Base-by-base conservation (phyloP, 2,888 invertebrate species). In the Adelphocoris suturalis region DNA sequence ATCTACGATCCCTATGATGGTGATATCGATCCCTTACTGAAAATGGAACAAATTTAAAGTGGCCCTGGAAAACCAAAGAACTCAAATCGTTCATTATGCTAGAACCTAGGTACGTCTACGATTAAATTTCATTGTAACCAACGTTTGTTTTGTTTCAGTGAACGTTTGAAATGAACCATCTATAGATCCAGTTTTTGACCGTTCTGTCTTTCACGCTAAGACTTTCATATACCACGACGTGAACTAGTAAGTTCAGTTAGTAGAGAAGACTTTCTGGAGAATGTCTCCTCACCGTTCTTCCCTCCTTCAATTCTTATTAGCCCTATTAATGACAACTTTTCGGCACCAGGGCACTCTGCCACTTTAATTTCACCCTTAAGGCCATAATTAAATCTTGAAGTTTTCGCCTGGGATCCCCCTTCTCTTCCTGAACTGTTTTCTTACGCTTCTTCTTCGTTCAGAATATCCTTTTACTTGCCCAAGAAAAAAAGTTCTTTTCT, bases 241-340 rank as follows among this genome's bases (percentile, higher is more conserved):
- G 68, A 68, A 68, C 68, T 52, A 52, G 52, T 68, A 68, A 68
- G 23, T 68, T 68, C 23, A 68, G 68, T 68, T 23, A 68, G 68
- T 68, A 68, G 23, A 23, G 13, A 19, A 23, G 68, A 68, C 68
- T 68, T 68, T 27, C 27, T 23, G 23, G 23, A 68, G 23, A 68
- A 23, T 78, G 47, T 78, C 78, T 28, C 28, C 46, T 19, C 47
- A 47, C 37, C 37, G 78, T 78, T 78, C 78, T 46, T 78, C 78
- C n/a, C 76, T 46, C 78, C 78, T 78, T 78, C 78, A 37, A 78
- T 78, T 78, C 78, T 78, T 46, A 78, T 78, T 78, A 78, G 47
- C 78, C 46, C 46, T 78, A 46, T 78, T 78, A 78, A 78, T 78
- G 78, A 78, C 78, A 78, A 78, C 37, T 78, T 78, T 78, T 78